Base-by-base conservation (phyloP, 2,113 vertebrate species). In the Microtus pennsylvanicus region DNA sequence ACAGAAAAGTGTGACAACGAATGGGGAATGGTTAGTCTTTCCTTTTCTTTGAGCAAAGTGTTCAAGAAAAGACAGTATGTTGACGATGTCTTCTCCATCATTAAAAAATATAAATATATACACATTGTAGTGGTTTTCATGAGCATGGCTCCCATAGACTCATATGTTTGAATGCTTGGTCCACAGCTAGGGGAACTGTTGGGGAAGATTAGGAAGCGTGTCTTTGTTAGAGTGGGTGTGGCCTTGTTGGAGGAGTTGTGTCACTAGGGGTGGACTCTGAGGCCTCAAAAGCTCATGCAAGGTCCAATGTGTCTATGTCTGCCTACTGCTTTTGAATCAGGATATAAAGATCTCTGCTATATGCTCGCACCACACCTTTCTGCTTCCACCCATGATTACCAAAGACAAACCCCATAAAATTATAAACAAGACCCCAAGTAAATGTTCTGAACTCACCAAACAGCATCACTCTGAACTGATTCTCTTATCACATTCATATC, bases 71-170 rank as follows among this genome's bases (percentile, higher is more conserved):
- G 63, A 63, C 10, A 80, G 45, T 45, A 47, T 42, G 89, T 82
- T 92, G 45, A 76, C 28, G 55, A 93, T 86, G 7, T 72, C 93
- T 91, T 82, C 33, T 19, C 3, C 86, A 33, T 69, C 85, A 91
- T 94, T 82, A 92, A 95, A 95, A 90, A 21, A 70, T 75, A 61
- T 94, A 82, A 83, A 94, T 93, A 93, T 14, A 33, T 10, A 94
- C 5, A 45, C 11, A 4, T 16, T 38, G 35, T 82, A 11, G 21
- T 38, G 22, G 52, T 38, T 38, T 82, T 21, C 24, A 26, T n/a
- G 21, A n/a, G 35, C 7, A 61, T 82, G 35, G 12, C 21, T 7
- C 33, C 80, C 52, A 26, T 26, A 61, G 52, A 35, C 33, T 58
- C 52, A n/a, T 61, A 82, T n/a, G 52, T 82, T 82, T 82, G 35